Percentiles rank a stretch among this genome's conserved stretches.
Evolutionary conservation across 2,113 vertebrate genomes (phyloP).

Genomic region (Calyptomena viridis): DNA sequence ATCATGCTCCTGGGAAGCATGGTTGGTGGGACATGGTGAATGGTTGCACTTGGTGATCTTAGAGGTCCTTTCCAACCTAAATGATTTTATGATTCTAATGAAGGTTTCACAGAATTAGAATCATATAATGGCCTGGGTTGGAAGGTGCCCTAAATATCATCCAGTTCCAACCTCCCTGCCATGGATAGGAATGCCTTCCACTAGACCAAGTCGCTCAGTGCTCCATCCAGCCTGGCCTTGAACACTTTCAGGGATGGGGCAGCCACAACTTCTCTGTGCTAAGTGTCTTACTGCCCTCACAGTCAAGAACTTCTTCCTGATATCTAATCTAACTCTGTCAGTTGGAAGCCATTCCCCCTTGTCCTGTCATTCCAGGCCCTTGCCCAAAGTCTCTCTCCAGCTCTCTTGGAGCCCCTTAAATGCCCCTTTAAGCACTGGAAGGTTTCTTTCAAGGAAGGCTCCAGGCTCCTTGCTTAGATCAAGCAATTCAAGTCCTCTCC

Average conservation of each 20-base stretch:
- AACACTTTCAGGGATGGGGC: not conserved
- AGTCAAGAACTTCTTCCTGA: not conserved
- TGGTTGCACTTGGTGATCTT: not conserved
- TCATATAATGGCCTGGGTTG: not conserved
- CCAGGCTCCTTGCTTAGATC: not conserved
- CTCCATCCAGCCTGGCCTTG: rapidly evolving
- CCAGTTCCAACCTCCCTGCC: not conserved
- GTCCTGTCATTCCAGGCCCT: not conserved
- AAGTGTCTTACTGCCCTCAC: rapidly evolving
- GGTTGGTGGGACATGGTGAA: not conserved
- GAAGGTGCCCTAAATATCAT: not conserved
- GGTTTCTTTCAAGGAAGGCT: not conserved
- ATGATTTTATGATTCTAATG: not conserved
- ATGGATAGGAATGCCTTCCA: no score
- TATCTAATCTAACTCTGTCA: not conserved
- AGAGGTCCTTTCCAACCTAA: not conserved
- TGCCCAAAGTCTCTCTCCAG: not conserved
- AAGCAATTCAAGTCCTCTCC: not conserved
- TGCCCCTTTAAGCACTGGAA: not conserved
- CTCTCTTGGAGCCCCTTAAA: not conserved
- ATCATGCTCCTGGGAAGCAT: not conserved
- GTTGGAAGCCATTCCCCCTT: not conserved
- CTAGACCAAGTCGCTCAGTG: rapidly evolving
- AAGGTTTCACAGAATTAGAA: not conserved
- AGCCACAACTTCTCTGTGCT: not conserved